Base-by-base conservation (phyloP, 1,140 invertebrate species). In the Vanessa tameamea region DNA sequence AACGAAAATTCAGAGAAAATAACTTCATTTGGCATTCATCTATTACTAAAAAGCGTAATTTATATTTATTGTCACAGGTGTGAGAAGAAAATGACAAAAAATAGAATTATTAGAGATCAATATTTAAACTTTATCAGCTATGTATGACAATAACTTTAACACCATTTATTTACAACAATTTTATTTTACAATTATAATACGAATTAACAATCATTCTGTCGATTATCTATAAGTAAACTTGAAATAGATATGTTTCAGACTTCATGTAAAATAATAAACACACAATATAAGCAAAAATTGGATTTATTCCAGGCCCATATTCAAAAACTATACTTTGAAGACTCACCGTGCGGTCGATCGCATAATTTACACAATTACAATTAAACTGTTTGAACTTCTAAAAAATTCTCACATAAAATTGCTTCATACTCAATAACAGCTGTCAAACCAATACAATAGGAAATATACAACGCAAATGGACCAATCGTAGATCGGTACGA, bases 21-120 rank as follows among this genome's bases (percentile, higher is more conserved):
- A 48, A 69, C n/a, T 68, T 78, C 61, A 66, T 89, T 88, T 90
- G 85, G 88, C 88, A 82, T 84, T 86, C 82, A 78, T 84, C 69
- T 90, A 91, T 88, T 79, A 81, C 87, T 91, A 92, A 83, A 90
- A 89, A 92, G 89, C 89, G 86, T 92, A 89, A 88, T 88, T 86
- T 90, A 90, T 82, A 89, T 87, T 92, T 92, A 92, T 92, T 92
- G 90, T 92, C 90, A 91, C 87, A 91, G 86, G 83, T 88, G 86
- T 89, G 85, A 89, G 85, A 86, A 89, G 79, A 85, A 84, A 83
- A 79, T 72, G 76, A 86, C 71, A 83, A 82, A 88, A 81, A 83
- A 86, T 82, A 82, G 75, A 82, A 82, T 78, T 75, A 82, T 78
- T 76, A 81, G 66, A 85, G 83, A 79, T 55, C 72, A 80, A 71